Evolutionary conservation across 2,797 vertebrate species (phyloP), one percentile per base, ranked within the genome.

Genomic region (Holocentrus rufus): DNA sequence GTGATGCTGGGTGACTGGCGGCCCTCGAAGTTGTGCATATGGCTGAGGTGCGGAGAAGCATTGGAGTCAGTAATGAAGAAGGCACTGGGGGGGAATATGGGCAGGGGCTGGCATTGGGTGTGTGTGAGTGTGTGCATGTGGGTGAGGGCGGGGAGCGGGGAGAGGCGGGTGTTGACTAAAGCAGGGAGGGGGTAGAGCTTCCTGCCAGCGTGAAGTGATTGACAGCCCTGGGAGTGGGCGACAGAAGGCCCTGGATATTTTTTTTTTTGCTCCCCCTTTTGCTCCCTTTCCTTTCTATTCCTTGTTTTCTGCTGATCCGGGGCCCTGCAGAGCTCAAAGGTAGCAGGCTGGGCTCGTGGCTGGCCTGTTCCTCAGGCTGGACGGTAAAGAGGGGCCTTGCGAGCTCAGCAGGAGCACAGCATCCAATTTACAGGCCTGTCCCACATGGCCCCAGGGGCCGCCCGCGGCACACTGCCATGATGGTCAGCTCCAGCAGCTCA

Each of bases 391-490:
- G 77, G 85, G 90, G 93, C 93, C 83, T 77, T 92, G 93, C 65
- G 92, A 94, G 95, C 95, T 94, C 96, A 91, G 95, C 95, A 94
- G 93, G 95, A 95, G 92, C 77, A 65, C 85, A 82, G 92, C 95
- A 94, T 96, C 95, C 95, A 97, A 97, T 98, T 97, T 97, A 96
- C 96, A 96, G 94, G 95, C 95, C 94, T 89, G 87, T 93, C 95
- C 96, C 94, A 93, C 92, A 86, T 90, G 93, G 95, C 94, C 94
- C 94, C 89, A 86, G 81, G 93, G 95, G 95, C 95, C 85, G 95
- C 93, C 93, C 79, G 94, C 95, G 95, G 95, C 95, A 95, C 92
- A 92, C 93, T 95, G 87, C 85, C 92, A 97, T 93, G 94, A 94
- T 94, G 95, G 95, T 90, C 95, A 95, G 87, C 94, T 92, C 90